Base-by-base conservation (phyloP, 2,797 vertebrate genomes). In the Liasis olivaceus region DNA sequence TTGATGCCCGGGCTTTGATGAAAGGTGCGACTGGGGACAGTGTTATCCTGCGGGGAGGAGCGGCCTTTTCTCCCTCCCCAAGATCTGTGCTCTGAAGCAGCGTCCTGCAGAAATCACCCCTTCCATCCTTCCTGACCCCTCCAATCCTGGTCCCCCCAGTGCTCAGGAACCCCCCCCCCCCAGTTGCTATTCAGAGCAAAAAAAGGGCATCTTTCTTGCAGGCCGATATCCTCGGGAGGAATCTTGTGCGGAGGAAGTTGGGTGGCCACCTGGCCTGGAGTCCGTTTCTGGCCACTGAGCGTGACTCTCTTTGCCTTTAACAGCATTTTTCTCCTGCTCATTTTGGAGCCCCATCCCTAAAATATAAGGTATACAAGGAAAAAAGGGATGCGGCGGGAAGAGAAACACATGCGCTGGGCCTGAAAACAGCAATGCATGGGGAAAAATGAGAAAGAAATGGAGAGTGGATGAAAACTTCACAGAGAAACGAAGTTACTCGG, bases 291-390 rank as follows among this genome's bases (percentile, higher is more conserved):
- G 11, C 58, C 58, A 2, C 58, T 15, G 0, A 59, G 58, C 58
- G 14, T 6, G 28, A 31, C 3, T 66, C 26, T 13, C 4, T 13
- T n/a, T 14, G 28, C 12, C 28, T 5, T 14, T 28, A 13, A 14
- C 5, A 15, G 13, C 64, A 4, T 59, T 59, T 59, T 59, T 0
- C 64, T n/a, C 28, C 64, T 4, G 64, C 64, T 69, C n/a, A 4
- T 2, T 31, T 31, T 5, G 24, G 62, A 64, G 26, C 63, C 63
- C 1, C n/a, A 2, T 2, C 31, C 69, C 15, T 22, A 8, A 20
- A 4, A 4, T 31, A 8, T n/a, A 28, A 1, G 4, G 28, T 31
- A 0, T 8, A 0, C 6, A 0, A 77, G 69, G 69, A 2, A 1
- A 7, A 0, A 2, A 72, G 5, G 66, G 14, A 51, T 51, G 12